Percentiles rank a stretch among this genome's conserved stretches.
These are phyloP conservation scores for Agapornis canus DNA, from an alignment of 2,797 vertebrate genomes.

Conservation along the genomic window DNA sequence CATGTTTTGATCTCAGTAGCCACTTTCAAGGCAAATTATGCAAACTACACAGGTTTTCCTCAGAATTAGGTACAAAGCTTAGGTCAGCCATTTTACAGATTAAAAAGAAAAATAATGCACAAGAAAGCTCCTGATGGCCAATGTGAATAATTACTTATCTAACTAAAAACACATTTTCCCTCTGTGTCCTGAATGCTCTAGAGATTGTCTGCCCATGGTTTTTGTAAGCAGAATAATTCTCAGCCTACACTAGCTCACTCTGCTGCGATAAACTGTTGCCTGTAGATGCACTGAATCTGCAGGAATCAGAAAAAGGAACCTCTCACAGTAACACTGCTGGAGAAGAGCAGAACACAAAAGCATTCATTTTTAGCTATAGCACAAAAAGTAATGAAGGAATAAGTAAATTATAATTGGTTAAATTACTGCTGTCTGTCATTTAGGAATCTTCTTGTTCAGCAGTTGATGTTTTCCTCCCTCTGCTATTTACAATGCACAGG, in stretches of 20 bases:
- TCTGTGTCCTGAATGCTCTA: rapidly evolving
- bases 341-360: neutral
- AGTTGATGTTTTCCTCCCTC: neutral
- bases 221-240: neutral
- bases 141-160: neutral
- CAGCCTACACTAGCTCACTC: neutral
- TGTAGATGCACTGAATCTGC: neutral
- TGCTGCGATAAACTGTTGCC: neutral
- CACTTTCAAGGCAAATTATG: neutral
- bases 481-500: neutral
- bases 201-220: neutral
- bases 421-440: neutral
- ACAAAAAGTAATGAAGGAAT: neutral
- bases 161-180: neutral
- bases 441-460: neutral
- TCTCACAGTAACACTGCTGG: neutral
- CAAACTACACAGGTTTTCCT: neutral
- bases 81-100: neutral
- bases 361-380: neutral
- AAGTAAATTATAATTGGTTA: neutral
- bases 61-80: neutral
- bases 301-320: neutral
- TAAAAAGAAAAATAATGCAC: neutral
- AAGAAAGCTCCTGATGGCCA: neutral
- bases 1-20: neutral